Evolutionary conservation across 2,888 invertebrate genomes (phyloP).

Genomic region (Amphimallon solstitiale): DNA sequence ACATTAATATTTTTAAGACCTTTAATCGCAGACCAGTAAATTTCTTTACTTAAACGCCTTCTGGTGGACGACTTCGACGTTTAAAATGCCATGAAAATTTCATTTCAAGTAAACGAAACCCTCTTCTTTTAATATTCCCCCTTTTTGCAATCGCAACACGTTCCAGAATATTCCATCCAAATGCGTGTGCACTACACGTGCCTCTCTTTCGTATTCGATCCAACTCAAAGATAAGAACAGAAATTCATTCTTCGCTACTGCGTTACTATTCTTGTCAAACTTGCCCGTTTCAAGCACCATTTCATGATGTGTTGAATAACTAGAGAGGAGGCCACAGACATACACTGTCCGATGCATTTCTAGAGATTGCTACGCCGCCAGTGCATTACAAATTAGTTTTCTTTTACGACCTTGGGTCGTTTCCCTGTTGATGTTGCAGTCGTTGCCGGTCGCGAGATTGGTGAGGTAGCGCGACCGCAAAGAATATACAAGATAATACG

Average conservation of each 20-base stretch:
- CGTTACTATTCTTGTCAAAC: neutral
- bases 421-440: neutral
- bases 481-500: too few relatives aligned
- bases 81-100: too few relatives aligned
- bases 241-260: neutral
- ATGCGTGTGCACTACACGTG: conserved; percentile 18
- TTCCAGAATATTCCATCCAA: neutral
- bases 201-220: conserved; percentile 15
- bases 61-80: neutral
- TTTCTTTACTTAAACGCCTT: too few relatives aligned
- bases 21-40: too few relatives aligned
- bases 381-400: conserved; percentile 17
- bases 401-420: conserved; percentile 19
- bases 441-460: neutral
- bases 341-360: neutral
- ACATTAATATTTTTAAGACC: too few relatives aligned
- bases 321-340: too few relatives aligned
- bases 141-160: neutral
- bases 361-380: neutral
- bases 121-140: too few relatives aligned
- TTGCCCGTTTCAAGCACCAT: neutral
- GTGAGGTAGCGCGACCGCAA: neutral
- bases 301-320: neutral
- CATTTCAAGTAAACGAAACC: neutral
- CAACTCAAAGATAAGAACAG: neutral